Conservation (phyloP, 2,888 invertebrate species). For the Hybos culiciformis region DNA sequence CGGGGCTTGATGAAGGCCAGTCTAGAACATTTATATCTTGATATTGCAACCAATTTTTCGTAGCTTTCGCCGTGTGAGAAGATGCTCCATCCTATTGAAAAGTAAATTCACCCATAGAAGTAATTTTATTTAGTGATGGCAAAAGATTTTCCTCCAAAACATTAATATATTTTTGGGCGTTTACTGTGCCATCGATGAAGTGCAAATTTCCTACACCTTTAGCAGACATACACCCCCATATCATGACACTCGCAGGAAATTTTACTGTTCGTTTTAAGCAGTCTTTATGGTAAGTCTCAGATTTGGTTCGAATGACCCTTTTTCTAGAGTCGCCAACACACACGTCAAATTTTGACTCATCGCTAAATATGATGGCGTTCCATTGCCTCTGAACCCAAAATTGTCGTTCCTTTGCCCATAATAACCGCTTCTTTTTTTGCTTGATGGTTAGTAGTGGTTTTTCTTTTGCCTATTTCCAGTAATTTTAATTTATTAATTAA, state of each 20-base stretch:
- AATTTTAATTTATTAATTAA: too few species aligned
- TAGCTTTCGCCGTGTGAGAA: too few species aligned
- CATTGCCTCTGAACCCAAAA: slow-evolving; percentile 1
- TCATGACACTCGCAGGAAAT: slow-evolving; percentile 8
- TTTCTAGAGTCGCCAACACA: slow-evolving; percentile 5
- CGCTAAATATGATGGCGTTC: neutral
- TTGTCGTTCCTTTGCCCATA: neutral
- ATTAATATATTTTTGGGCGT: neutral
- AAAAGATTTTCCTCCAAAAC: too few species aligned
- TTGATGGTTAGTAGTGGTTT: too few species aligned
- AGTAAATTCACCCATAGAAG: too few species aligned
- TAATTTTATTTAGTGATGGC: too few species aligned
- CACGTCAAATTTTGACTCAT: slow-evolving; percentile 8
- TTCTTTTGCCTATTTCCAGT: too few species aligned
- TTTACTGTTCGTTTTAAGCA: slow-evolving; percentile 9
- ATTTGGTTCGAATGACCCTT: slow-evolving; percentile 3
- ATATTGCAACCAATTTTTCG: too few species aligned
- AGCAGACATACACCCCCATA: slow-evolving; percentile 7
- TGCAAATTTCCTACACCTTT: neutral
- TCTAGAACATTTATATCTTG: too few species aligned
- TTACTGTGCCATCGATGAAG: neutral
- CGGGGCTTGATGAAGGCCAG: too few species aligned
- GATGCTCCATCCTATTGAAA: too few species aligned
- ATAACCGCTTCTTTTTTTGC: neutral
- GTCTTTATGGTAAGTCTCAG: slow-evolving; percentile 6